phyloP scores from a whole-genome alignment of 37 sponge, comb jelly and placozoan genomes.

The Spongia lamella region DNA sequence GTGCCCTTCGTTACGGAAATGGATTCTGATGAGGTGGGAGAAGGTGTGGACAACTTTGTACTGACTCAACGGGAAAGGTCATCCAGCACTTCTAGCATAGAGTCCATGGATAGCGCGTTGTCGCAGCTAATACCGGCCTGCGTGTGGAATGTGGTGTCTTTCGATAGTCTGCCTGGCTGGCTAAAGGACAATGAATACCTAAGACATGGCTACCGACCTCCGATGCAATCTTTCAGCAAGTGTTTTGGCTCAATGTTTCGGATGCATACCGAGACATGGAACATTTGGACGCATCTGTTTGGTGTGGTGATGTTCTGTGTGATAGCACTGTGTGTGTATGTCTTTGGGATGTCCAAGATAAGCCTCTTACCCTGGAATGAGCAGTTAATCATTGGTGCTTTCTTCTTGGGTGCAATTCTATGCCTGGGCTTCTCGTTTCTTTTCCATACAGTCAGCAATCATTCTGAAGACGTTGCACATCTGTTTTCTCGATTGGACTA shows the following conservation, averaged over 20 bases:
- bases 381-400: constrained; percentile 67
- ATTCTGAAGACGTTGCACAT: constrained; percentile 64
- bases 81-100: neutral
- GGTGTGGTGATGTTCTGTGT: constrained; percentile 79
- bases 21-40: too few relatives aligned
- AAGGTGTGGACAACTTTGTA: too few relatives aligned
- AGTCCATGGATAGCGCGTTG: neutral
- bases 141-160: constrained; percentile 70
- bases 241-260: constrained; percentile 88
- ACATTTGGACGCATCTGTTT: constrained; percentile 98
- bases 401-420: constrained; percentile 81
- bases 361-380: constrained; percentile 74
- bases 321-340: constrained; percentile 51
- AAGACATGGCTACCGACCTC: constrained; percentile 71
- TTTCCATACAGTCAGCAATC: constrained; percentile 84
- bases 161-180: constrained; percentile 85
- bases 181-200: constrained; percentile 92
- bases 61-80: too few relatives aligned
- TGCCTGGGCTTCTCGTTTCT: constrained; percentile 82
- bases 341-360: constrained; percentile 45
- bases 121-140: constrained; percentile 1
- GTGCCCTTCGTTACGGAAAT: too few relatives aligned
- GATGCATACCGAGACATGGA: constrained; percentile 93
- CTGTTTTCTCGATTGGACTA: constrained; percentile 84
- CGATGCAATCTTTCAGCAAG: constrained; percentile 69